Base-by-base conservation (phyloP, 2,888 invertebrate genomes). In the Platycheirus rosarum region DNA sequence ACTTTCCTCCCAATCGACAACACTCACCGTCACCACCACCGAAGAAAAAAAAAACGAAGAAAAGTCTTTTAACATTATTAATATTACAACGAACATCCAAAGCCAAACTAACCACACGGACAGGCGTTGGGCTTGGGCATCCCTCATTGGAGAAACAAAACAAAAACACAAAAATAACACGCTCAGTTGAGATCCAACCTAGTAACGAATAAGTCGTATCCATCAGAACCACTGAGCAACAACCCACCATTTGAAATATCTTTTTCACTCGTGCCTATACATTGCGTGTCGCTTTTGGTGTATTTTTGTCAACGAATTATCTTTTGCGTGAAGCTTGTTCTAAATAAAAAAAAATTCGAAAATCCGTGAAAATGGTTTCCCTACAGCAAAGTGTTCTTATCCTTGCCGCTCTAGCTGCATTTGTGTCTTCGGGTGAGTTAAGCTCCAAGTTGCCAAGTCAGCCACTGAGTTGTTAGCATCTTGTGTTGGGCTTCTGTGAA, bases 401-500 rank as follows among this genome's bases (percentile, higher is more conserved):
- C 69, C 62, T 89, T 60, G 85, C 86, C 71, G 85, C 89, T 29
- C 65, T 89, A 74, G 87, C 88, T 57, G 86, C 86, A 20, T 63
- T 88, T 46, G 88, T 86, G 62, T 84, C 87, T 79, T 86, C 89
- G 71, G 88, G 89, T 89, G 86, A 82, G 86, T 80, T 51, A 44
- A 18, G 14, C 3, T n/a, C 14, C 44, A 11, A 8, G 9, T n/a
- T 44, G 44, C 26, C 3, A 3, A 13, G 8, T 44, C 23, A 4
- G 6, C 23, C 23, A 23, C 6, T 4, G 23, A 23, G 23, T 23
- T 23, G 23, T 6, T 2, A 6, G 2, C 23, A 23, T 4, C 23
- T 23, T 2, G 23, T 6, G 23, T 6, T 23, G 23, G 3, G 6
- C n/a, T n/a, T n/a, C 23, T 18, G 8, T 16, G n/a, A n/a, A 4